phyloP scores from a whole-genome alignment of 2,113 vertebrate species.

The Stercorarius parasiticus region DNA sequence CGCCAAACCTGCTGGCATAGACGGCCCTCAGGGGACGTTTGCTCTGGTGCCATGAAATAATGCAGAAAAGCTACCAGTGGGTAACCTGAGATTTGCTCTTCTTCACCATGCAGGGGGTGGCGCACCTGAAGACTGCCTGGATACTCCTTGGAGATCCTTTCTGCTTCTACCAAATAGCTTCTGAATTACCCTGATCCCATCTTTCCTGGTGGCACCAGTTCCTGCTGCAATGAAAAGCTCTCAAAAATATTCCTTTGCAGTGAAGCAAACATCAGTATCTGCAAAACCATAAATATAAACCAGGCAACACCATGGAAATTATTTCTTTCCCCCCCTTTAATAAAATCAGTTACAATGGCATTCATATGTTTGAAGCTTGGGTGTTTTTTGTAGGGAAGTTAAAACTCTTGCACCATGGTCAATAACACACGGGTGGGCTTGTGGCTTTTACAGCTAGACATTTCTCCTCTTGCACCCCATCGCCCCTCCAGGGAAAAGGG shows the following conservation, averaged over 20 bases:
- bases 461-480: neutral
- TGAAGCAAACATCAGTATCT: neutral
- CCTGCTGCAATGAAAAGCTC: neutral
- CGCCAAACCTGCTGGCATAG: neutral
- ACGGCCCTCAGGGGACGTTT: neutral
- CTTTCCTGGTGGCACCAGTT: fast-evolving
- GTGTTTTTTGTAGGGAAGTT: neutral
- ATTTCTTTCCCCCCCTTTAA: neutral
- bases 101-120: neutral
- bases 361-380: neutral
- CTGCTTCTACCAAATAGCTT: neutral
- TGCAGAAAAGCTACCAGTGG: neutral
- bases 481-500: neutral
- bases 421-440: neutral
- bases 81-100: neutral
- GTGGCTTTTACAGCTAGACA: neutral
- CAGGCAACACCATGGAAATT: neutral
- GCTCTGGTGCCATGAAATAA: neutral
- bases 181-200: neutral
- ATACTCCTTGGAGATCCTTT: neutral
- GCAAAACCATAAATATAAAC: neutral
- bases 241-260: neutral
- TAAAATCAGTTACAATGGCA: neutral
- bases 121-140: fast-evolving
- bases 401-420: fast-evolving